Evolutionary conservation across 2,113 vertebrate species (phyloP).

Genomic region (Lanius collurio): DNA sequence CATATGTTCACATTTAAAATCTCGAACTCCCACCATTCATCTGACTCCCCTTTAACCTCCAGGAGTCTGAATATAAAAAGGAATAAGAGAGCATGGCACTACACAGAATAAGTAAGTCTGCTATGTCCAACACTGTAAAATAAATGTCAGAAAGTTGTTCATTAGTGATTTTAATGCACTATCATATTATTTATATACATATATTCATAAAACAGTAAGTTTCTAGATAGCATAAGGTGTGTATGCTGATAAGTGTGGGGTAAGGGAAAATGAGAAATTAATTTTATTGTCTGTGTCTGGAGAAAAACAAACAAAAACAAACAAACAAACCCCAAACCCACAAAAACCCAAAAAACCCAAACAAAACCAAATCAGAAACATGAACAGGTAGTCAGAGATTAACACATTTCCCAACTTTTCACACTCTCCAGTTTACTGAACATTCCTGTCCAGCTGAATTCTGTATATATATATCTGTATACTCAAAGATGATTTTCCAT

Average conservation of each 20-base stretch:
- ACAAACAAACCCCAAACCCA: background rate
- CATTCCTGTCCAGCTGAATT: background rate
- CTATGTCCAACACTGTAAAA: background rate
- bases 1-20: background rate
- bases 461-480: background rate
- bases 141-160: background rate
- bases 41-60: background rate
- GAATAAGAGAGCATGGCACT: background rate
- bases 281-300: background rate
- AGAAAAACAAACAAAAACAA: background rate
- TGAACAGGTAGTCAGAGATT: background rate
- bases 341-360: too few species aligned
- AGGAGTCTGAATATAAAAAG: background rate
- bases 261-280: background rate
- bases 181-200: background rate
- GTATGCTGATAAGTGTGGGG: accelerated
- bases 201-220: background rate
- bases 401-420: background rate
- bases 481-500: background rate
- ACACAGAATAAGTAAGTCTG: background rate
- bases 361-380: background rate
- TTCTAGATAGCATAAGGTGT: background rate
- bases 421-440: background rate
- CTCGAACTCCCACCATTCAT: background rate
- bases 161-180: background rate